Evolutionary conservation across 1,140 invertebrate species (phyloP), one percentile per base, ranked within the genome.

Genomic region (Scylla paramamosain): DNA sequence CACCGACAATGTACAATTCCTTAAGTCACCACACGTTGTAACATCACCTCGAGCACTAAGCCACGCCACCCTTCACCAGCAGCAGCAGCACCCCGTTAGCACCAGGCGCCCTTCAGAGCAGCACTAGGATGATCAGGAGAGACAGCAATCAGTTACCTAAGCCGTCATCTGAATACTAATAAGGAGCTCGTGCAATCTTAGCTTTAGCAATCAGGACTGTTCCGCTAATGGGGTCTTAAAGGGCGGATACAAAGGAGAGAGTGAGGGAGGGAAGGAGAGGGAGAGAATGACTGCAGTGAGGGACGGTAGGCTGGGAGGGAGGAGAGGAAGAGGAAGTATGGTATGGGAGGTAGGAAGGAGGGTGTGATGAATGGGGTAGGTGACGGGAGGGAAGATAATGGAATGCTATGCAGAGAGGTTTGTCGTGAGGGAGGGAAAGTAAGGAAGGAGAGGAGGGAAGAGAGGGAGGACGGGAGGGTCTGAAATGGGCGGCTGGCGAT

Each of bases 141-240:
- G 88, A 67, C 67, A 90, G 87, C 93, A 91, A 91, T 94, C 93
- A 94, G 93, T 94, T 90, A 84, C 88, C 88, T 90, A 52, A 94
- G 93, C 93, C 88, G 93, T 94, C 93, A 91, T 94, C 93, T 91
- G 88, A 94, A 94, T 94, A 88, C 93, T 94, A 94, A 94, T 94
- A 90, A 90, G 93, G 88, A 29, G 32, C 92, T 87, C 82, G 92
- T 87, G 67, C 93, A 94, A 94, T 94, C 93, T 94, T 91, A 94
- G 87, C 88, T 86, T 29, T 94, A 46, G 93, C 93, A 94, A 91
- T 94, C 93, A 94, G 93, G 87, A 46, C 88, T 82, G 59, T 91
- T 83, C 67, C 77, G 67, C 93, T 94, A 94, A 94, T 94, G 93
- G 93, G 88, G 45, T 83, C 91, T 91, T 91, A 91, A 89, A 86